phyloP scores from a whole-genome alignment of 2,797 vertebrate genomes.

The Triplophysa bombifrons region DNA sequence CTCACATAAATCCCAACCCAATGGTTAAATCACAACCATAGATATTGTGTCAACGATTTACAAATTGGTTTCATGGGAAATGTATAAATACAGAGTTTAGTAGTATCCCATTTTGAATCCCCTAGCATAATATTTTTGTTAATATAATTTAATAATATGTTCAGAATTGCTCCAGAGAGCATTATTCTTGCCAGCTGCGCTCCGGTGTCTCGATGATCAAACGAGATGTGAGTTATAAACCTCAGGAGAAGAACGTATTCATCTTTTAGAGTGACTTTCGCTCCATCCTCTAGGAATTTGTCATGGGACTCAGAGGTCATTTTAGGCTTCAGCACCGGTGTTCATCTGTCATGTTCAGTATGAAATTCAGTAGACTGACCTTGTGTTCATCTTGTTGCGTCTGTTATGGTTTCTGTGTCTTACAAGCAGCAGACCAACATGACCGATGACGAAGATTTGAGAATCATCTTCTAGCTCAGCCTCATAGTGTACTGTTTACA shows the following conservation, averaged over 20 bases:
- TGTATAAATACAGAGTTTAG: conserved; percentile 42
- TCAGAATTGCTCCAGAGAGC: conserved; percentile 37
- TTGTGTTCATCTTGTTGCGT: neutral
- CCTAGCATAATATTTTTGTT: conserved; percentile 41
- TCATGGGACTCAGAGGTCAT: conserved; percentile 34
- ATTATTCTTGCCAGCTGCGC: conserved; percentile 33
- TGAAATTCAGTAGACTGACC: neutral
- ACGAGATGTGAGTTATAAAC: conserved; percentile 39
- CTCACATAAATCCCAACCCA: conserved; percentile 28
- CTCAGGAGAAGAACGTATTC: conserved; percentile 48
- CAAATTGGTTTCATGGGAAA: conserved; percentile 20
- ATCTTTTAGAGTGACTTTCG: conserved; percentile 52
- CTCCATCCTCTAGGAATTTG: conserved; percentile 49
- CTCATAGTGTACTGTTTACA: neutral
- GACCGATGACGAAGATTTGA: neutral
- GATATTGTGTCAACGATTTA: conserved; percentile 17
- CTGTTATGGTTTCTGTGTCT: neutral
- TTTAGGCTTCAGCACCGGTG: neutral
- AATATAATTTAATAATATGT: conserved; percentile 40
- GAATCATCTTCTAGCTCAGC: no score
- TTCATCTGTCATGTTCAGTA: neutral
- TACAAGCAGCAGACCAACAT: neutral
- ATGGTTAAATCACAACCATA: conserved; percentile 13
- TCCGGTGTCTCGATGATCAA: conserved; percentile 35
- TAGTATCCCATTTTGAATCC: conserved; percentile 7